Conservation (phyloP, 2,888 invertebrate species). For the Melangyna quadrimaculata region DNA sequence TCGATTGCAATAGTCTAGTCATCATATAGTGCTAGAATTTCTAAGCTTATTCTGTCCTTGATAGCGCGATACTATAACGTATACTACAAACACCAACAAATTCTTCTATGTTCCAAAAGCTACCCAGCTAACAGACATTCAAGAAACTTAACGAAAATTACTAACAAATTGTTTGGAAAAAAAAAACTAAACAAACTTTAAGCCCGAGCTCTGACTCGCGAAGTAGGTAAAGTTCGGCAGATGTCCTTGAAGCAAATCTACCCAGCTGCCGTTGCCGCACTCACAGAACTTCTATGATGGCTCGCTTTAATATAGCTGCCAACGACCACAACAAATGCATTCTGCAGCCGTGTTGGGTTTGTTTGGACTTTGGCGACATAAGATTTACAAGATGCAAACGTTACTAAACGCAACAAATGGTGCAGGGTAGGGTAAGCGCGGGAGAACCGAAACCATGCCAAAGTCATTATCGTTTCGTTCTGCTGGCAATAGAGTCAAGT, state of each 20-base stretch:
- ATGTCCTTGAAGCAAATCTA: slow-evolving; percentile 53
- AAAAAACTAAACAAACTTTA: slow-evolving; percentile 25
- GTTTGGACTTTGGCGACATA: slow-evolving; percentile 18
- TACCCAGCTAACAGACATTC: slow-evolving; percentile 21
- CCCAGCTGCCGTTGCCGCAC: neutral
- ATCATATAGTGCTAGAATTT: slow-evolving; percentile 19
- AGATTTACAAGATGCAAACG: slow-evolving; percentile 1
- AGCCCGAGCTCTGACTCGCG: neutral
- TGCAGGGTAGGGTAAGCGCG: slow-evolving; percentile 13
- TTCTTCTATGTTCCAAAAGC: slow-evolving; percentile 23
- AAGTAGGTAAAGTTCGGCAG: slow-evolving; percentile 68
- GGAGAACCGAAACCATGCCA: slow-evolving; percentile 60
- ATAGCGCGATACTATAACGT: slow-evolving; percentile 50
- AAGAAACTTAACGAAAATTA: slow-evolving; percentile 48
- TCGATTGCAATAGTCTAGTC: slow-evolving; percentile 38
- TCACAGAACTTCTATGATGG: slow-evolving; percentile 35
- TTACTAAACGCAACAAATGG: neutral
- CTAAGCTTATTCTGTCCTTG: slow-evolving; percentile 47
- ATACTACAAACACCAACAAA: neutral
- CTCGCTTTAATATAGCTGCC: neutral
- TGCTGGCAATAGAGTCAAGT: slow-evolving; percentile 10
- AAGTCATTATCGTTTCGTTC: slow-evolving; percentile 69
- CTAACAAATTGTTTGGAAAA: neutral
- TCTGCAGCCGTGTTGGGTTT: slow-evolving; percentile 14
- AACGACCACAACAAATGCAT: neutral